A percentile compares a stretch with the other conserved stretches of the same genome.
Evolutionary conservation across 2,797 vertebrate species (phyloP).

Genomic region (Botia almorhae): DNA sequence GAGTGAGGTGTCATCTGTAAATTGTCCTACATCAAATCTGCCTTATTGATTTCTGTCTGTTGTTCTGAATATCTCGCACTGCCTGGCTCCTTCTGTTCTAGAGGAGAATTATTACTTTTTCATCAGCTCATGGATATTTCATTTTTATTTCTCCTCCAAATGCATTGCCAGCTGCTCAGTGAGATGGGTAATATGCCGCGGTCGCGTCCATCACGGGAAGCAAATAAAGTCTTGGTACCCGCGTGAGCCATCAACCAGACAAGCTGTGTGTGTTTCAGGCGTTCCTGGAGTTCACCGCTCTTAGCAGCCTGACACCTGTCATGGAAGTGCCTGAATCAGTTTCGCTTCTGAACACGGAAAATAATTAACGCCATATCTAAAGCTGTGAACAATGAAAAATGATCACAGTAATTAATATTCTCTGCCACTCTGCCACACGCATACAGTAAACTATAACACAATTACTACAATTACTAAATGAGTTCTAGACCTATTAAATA

Average conservation of each 20-base stretch:
- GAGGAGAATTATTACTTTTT: constrained; percentile 77
- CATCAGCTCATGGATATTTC: constrained; percentile 78
- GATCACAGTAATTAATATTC: constrained; percentile 37
- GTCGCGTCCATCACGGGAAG: constrained; percentile 71
- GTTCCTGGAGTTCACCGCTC: constrained; percentile 30
- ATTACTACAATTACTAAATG: background rate
- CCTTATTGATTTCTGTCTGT: constrained; percentile 78
- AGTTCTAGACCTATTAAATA: too few relatives aligned
- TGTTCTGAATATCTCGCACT: constrained; percentile 68
- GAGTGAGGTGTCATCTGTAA: constrained; percentile 74
- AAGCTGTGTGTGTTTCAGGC: constrained; percentile 38
- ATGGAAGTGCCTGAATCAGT: constrained; percentile 47
- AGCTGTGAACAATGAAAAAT: constrained; percentile 50
- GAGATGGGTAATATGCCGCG: constrained; percentile 70
- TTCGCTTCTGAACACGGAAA: constrained; percentile 48
- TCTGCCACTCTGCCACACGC: background rate
- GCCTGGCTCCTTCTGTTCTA: constrained; percentile 55
- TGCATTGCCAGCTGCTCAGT: constrained; percentile 66
- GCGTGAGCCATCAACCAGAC: constrained; percentile 52
- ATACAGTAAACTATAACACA: background rate
- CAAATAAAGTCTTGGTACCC: constrained; percentile 62
- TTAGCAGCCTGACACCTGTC: constrained; percentile 47
- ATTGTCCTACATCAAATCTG: constrained; percentile 77
- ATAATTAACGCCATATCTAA: constrained; percentile 50
- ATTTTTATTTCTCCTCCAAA: constrained; percentile 70